A percentile compares a stretch with the other conserved stretches of the same genome.
These are phyloP conservation scores for Triplophysa dalaica DNA, from an alignment of 2,113 vertebrate species.

Conservation along the genomic window DNA sequence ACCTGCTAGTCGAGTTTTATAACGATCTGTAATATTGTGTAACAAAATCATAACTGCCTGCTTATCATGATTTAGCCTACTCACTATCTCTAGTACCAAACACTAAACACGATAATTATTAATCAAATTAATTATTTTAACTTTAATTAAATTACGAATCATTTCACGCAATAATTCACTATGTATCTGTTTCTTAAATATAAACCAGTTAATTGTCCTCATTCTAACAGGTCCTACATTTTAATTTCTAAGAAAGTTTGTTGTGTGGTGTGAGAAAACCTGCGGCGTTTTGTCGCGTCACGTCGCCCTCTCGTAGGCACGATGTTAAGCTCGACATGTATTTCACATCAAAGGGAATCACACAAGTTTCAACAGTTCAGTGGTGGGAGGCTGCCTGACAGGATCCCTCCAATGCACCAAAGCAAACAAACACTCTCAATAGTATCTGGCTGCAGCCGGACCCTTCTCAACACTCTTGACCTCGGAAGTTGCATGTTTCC, in stretches of 20 bases:
- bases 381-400: conserved; percentile 47
- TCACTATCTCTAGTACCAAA: background rate
- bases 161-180: background rate
- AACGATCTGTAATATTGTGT: background rate
- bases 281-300: background rate
- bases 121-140: no score
- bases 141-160: background rate
- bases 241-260: no score
- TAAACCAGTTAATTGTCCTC: no score
- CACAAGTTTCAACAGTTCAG: conserved; percentile 56
- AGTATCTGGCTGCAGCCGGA: no score
- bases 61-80: background rate
- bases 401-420: conserved; percentile 35
- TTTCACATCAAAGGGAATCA: conserved; percentile 53
- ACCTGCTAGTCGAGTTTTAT: background rate
- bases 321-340: conserved; percentile 30
- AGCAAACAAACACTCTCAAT: conserved; percentile 25
- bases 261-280: no score
- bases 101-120: background rate
- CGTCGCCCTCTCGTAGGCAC: background rate
- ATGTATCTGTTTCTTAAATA: background rate
- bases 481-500: conserved; percentile 42
- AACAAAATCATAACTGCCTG: background rate
- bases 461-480: conserved; percentile 1
- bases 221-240: no score